These are phyloP conservation scores for Syrista parreyssii DNA, from an alignment of 2,888 invertebrate species.

Conservation along the genomic window DNA sequence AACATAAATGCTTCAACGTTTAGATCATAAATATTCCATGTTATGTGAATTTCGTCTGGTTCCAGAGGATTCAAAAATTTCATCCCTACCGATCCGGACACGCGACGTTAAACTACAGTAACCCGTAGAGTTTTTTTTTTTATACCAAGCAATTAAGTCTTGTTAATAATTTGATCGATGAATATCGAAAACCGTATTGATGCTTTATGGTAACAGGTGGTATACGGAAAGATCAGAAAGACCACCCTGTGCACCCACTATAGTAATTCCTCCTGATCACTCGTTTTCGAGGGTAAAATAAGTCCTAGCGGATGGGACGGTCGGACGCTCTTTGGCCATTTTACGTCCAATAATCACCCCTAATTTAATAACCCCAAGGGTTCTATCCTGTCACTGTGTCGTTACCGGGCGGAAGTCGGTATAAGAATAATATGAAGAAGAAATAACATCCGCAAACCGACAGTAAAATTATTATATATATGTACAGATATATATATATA, in stretches of 20 bases:
- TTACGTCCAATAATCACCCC: not conserved
- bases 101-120: too few species aligned
- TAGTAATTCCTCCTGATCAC: conserved; percentile 20
- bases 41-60: not conserved
- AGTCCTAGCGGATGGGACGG: conserved; percentile 1
- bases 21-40: conserved; percentile 6
- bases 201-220: conserved; percentile 22
- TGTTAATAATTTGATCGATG: too few species aligned
- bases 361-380: conserved; percentile 12
- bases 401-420: conserved; percentile 18
- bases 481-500: not conserved
- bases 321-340: too few species aligned
- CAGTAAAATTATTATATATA: conserved; percentile 23
- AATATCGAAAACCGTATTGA: too few species aligned
- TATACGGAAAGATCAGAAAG: conserved; percentile 13
- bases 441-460: conserved; percentile 17
- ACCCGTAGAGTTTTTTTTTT: too few species aligned
- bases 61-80: too few species aligned
- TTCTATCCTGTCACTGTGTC: conserved; percentile 15
- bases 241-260: conserved; percentile 18
- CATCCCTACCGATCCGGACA: too few species aligned
- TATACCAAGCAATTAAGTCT: too few species aligned
- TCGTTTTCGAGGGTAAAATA: conserved; percentile 7
- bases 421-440: too few species aligned
- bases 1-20: not conserved